A percentile compares a stretch with the other conserved stretches of the same genome.
Evolutionary conservation across 2,888 invertebrate genomes (phyloP).

Genomic region (Drosophila lacicola): DNA sequence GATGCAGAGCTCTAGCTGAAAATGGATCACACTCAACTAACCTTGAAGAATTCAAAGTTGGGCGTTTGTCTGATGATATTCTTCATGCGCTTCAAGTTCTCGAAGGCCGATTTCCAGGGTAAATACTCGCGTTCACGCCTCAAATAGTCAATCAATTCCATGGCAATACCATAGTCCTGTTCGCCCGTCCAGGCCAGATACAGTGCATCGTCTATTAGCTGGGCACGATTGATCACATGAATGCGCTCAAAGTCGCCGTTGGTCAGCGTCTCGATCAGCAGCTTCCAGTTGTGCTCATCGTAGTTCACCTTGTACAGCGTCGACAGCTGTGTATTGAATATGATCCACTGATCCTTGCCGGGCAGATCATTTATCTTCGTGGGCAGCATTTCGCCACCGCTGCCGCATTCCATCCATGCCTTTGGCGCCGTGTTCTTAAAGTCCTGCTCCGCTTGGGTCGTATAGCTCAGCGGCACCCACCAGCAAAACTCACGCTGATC

Average conservation of each 20-base stretch:
- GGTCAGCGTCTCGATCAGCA: constrained; percentile 87
- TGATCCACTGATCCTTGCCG: constrained; percentile 87
- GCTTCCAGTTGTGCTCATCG: constrained; percentile 90
- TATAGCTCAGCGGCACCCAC: constrained; percentile 89
- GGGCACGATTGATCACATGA: constrained; percentile 91
- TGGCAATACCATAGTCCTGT: constrained; percentile 88
- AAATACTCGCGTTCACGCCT: constrained; percentile 85
- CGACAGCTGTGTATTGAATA: constrained; percentile 91
- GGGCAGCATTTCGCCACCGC: constrained; percentile 55
- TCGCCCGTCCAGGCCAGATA: constrained; percentile 88
- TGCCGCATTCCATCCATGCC: constrained; percentile 86
- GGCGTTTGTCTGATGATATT: constrained; percentile 87
- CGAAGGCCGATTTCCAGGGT: constrained; percentile 87
- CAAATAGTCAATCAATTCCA: constrained; percentile 86
- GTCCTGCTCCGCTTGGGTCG: constrained; percentile 85
- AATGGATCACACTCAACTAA: constrained; percentile 59
- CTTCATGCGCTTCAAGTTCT: constrained; percentile 87
- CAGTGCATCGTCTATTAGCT: constrained; percentile 92
- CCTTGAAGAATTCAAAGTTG: constrained; percentile 88
- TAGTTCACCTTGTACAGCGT: constrained; percentile 92
- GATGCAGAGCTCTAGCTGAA: too few relatives aligned
- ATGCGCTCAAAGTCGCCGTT: constrained; percentile 86
- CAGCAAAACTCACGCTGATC: constrained; percentile 84
- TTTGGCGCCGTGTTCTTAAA: constrained; percentile 86
- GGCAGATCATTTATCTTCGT: constrained; percentile 84